Base-by-base conservation (phyloP, 1,140 invertebrate species). In the Hirudo medicinalis region DNA sequence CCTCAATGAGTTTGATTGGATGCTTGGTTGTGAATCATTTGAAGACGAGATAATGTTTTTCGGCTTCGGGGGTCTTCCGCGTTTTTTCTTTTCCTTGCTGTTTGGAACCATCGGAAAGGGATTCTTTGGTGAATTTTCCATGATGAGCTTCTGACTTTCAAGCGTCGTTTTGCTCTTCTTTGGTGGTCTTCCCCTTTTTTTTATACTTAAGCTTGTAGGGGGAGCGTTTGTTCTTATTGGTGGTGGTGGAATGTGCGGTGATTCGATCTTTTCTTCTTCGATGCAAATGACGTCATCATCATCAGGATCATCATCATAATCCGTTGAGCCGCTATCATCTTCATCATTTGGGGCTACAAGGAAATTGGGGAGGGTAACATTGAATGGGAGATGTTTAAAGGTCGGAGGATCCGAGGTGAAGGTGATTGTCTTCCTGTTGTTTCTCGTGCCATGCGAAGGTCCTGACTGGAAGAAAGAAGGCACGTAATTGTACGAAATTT, bases 281-380 rank as follows among this genome's bases (percentile, higher is more conserved):
- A 49, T 49, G 15, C 15, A 49, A 49, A 63, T 63, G 11, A 63
- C 17, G 57, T 25, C 57, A 20, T 63, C 57, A 20, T 63, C 57
- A 20, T 63, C 57, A 20, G 22, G 22, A 32, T 63, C 57, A 20
- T 63, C 57, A 20, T 63, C 57, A 15, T 63, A 22, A 32, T 63
- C 57, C 22, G 22, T 32, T 63, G 22, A 22, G 22, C 29, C 57
- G 22, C 57, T 32, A 20, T 63, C 57, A 15, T 63, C 57, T 63
- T 63, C 57, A 63, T 63, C 57, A n/a, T 63, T 63, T n/a, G 57
- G 57, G 17, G 57, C 57, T 13, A 63, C 57, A 15, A 63, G 22
- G 57, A 63, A 63, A 32, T 22, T 32, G 9, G 57, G 57, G 19
- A 25, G 57, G 15, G 22, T 63, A n/a, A 22, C 57, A 63, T 63